A percentile compares a stretch with the other conserved stretches of the same genome.
These are phyloP conservation scores for Sinopyrophorus schimmeli DNA, from an alignment of 2,888 invertebrate genomes.

Conservation along the genomic window DNA sequence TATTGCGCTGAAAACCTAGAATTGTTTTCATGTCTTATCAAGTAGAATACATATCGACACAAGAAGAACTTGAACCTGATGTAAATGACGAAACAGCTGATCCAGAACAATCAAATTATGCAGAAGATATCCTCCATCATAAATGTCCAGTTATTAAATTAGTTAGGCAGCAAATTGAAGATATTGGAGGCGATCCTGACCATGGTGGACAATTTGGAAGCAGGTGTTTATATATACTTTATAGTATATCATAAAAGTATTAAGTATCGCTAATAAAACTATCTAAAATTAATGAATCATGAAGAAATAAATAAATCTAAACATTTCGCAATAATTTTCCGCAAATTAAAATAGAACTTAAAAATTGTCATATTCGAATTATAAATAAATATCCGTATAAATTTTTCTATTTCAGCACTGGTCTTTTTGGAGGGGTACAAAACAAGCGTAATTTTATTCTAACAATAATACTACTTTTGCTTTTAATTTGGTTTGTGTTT, in stretches of 20 bases:
- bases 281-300: too few relatives aligned
- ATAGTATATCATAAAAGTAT: too few relatives aligned
- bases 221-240: too few relatives aligned
- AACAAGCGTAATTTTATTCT: slow-evolving; percentile 12
- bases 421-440: not conserved
- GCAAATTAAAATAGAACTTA: too few relatives aligned
- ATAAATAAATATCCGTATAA: too few relatives aligned
- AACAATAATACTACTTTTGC: slow-evolving; percentile 20
- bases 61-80: not conserved
- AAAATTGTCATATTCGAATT: too few relatives aligned
- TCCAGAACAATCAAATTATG: not conserved
- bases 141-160: slow-evolving; percentile 32
- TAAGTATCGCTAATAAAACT: too few relatives aligned
- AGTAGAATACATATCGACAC: not conserved
- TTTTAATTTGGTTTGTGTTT: slow-evolving; percentile 28
- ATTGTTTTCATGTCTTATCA: slow-evolving; percentile 12
- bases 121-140: slow-evolving; percentile 20
- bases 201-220: not conserved
- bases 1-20: not conserved
- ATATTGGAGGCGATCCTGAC: slow-evolving; percentile 7
- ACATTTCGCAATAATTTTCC: too few relatives aligned
- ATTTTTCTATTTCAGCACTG: slow-evolving; percentile 1
- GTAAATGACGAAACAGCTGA: not conserved
- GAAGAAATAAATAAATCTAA: too few relatives aligned
- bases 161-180: slow-evolving; percentile 28